Evolutionary conservation across 2,113 vertebrate genomes (phyloP).

Genomic region (Actenoides hombroni): DNA sequence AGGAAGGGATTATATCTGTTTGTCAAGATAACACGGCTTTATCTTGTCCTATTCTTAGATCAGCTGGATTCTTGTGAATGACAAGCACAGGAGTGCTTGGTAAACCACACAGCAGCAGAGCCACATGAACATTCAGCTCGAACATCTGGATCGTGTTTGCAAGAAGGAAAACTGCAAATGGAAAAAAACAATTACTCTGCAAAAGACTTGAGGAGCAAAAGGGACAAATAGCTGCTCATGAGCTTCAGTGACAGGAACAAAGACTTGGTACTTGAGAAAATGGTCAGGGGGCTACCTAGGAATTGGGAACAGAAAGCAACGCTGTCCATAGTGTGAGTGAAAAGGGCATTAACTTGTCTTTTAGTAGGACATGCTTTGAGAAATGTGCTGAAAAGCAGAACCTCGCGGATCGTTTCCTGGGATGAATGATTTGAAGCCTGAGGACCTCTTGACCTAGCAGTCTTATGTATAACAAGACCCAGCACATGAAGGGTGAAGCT

Average conservation of each 20-base stretch:
- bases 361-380: not conserved
- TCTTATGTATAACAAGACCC: not conserved
- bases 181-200: not conserved
- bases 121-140: not conserved
- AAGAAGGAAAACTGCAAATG: not conserved
- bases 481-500: not conserved
- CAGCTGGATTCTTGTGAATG: not conserved
- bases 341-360: not conserved
- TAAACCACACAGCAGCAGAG: not conserved
- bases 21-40: not conserved
- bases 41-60: not conserved
- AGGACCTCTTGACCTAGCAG: not conserved
- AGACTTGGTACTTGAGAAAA: not conserved
- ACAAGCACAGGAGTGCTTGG: not conserved
- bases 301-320: not conserved
- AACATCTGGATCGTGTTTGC: not conserved
- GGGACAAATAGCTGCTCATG: not conserved
- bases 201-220: not conserved
- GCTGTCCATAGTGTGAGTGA: not conserved
- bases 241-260: not conserved
- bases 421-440: not conserved
- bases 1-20: not conserved
- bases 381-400: not conserved
- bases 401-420: not conserved
- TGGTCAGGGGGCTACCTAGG: not conserved